Evolutionary conservation across 2,797 vertebrate species (phyloP), one percentile per base, ranked within the genome.

Genomic region (Syngnathus rostellatus): DNA sequence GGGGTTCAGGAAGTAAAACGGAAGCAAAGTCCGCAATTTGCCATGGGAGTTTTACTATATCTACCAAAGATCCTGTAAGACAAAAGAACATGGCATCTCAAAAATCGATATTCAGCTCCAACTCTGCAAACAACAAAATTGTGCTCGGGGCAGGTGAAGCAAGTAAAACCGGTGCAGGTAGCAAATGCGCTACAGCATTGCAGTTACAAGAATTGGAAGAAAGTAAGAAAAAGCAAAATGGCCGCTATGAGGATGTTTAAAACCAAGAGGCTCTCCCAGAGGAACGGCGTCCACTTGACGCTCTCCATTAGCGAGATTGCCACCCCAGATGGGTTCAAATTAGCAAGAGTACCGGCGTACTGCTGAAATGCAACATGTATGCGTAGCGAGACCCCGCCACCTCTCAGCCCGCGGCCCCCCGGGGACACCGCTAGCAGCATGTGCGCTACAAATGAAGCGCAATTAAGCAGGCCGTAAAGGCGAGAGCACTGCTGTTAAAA

Each of bases 241-340:
- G 71, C 69, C 59, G 66, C 39, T 10, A 14, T 14, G 43, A 64
- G 68, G 8, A 17, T 40, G 16, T 57, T 23, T 23, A 31, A 81
- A 78, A 60, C 76, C 14, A 77, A 80, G 65, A 79, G 83, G 86
- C 19, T 23, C 67, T 83, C 88, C 82, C 85, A 0, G 6, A 73
- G 77, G 89, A 69, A 75, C 12, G 19, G 46, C 54, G 48, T 68
- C 74, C 78, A 75, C 77, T 80, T 85, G 51, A 85, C 80, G 79
- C 76, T 63, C 73, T 73, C 81, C 83, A 88, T 91, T 90, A 90
- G 78, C 85, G 85, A 16, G 84, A 89, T 83, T 88, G 83, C 85
- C 69, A 71, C 68, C 80, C 86, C 88, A 89, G 85, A 89, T 88
- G 89, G 83, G 75, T 63, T 81, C 66, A 70, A 84, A 88, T 89